Evolutionary conservation across 2,113 vertebrate species (phyloP), one percentile per base, ranked within the genome.

Genomic region (Tachuris rubrigastra): DNA sequence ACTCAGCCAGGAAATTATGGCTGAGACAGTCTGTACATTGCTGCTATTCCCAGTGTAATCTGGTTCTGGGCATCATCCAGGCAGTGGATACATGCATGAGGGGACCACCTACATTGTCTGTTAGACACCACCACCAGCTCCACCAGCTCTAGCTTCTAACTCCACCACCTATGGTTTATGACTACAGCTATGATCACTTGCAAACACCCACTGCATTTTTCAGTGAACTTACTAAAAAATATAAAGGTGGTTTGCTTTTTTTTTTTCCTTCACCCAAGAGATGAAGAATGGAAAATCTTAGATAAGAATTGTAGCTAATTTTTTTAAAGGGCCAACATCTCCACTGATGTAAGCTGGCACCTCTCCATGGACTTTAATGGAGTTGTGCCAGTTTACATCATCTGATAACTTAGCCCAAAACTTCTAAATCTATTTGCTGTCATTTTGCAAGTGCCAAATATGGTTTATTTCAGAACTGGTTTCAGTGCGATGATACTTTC

Each of bases 1-100:
- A 75, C 17, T 53, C 86, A 82, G 93, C 96, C 96, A 97, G 96
- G 96, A 97, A 95, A 96, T 89, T 78, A 96, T 93, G 92, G 95
- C 71, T 65, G 93, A 96, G 94, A 89, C 92, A 93, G 90, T 75
- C 88, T 94, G 95, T 76, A 92, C 53, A 7, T 62, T 60, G 90
- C 83, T 91, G 92, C 86, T 93, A 81, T 89, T 93, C 86, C 86
- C 92, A 91, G 71, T 5, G 1, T 87, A 97, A 96, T 92, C 86
- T 92, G 89, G 80, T 73, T 74, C 89, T 95, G 93, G 93, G 95
- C 91, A 94, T 92, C 88, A 86, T 94, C 95, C 96, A 95, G 87
- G 72, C 27, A 0, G 49, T 58, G 60, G 41, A 93, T 81, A 81
- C 0, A 9, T 88, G 82, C 65, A 52, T 0, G 5, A 82, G 60